Evolutionary conservation across 2,888 invertebrate species (phyloP).

Genomic region (Psylliodes chrysocephalus): DNA sequence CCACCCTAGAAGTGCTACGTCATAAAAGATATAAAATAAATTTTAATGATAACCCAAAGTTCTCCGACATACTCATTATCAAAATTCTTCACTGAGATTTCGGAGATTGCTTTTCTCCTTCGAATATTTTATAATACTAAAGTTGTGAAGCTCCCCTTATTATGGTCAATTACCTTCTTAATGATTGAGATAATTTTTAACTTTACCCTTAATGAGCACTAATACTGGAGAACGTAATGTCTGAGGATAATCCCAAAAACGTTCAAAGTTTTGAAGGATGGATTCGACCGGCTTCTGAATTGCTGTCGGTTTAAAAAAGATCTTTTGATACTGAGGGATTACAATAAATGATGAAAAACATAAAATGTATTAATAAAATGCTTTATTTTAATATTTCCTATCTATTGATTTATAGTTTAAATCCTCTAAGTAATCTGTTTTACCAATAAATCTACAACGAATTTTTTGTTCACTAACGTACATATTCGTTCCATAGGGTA

Average conservation of each 20-base stretch:
- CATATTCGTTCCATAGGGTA: too few species aligned
- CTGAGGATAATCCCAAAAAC: conserved; percentile 25
- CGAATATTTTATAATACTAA: conserved; percentile 34
- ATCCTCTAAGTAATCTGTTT: too few species aligned
- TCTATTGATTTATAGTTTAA: too few species aligned
- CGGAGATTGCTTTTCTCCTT: conserved; percentile 27
- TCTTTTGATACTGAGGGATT: too few species aligned
- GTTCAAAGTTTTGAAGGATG: conserved; percentile 23
- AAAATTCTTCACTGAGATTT: conserved; percentile 12
- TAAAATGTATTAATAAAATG: too few species aligned
- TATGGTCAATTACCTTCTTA: conserved; percentile 39
- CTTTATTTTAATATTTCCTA: too few species aligned
- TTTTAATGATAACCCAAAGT: conserved; percentile 8
- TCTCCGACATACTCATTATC: conserved; percentile 22
- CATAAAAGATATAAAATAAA: conserved; percentile 16
- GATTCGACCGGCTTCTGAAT: conserved; percentile 3
- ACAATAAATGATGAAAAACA: too few species aligned
- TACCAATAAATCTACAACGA: too few species aligned
- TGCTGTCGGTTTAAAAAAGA: not conserved
- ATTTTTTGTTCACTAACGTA: too few species aligned
- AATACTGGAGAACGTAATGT: conserved; percentile 34
- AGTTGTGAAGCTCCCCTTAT: conserved; percentile 35
- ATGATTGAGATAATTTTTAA: conserved; percentile 42
- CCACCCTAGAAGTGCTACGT: conserved; percentile 6
- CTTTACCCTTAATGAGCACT: conserved; percentile 35